These are phyloP conservation scores for Heliconius aoede DNA, from an alignment of 2,888 invertebrate genomes.

Conservation along the genomic window DNA sequence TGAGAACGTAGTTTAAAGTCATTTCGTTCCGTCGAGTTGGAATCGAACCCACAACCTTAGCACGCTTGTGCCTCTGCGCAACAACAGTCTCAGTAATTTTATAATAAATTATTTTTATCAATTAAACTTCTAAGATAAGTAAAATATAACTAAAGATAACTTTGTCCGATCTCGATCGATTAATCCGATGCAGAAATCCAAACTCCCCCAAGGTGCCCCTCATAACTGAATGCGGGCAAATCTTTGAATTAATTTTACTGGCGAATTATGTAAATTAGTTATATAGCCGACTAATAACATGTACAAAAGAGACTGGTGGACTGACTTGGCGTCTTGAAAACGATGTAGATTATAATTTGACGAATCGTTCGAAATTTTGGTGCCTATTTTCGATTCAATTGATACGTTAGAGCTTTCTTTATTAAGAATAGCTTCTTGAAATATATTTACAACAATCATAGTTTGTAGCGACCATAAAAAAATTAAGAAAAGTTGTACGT, in stretches of 20 bases:
- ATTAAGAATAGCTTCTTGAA: no score
- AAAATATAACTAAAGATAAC: not conserved
- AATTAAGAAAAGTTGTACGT: no score
- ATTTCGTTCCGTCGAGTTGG: no score
- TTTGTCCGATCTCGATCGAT: conserved; percentile 59
- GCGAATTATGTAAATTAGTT: conserved; percentile 83
- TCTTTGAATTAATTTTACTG: conserved; percentile 85
- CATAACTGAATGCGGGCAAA: conserved; percentile 80
- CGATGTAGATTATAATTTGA: conserved; percentile 56
- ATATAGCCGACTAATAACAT: conserved; percentile 83
- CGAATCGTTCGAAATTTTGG: not conserved
- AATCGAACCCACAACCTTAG: no score
- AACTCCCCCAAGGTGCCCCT: conserved; percentile 60
- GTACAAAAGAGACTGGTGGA: conserved; percentile 83
- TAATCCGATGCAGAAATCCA: conserved; percentile 77
- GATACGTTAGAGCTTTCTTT: no score
- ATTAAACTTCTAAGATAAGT: not conserved
- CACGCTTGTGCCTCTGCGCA: no score
- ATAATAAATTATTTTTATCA: not conserved
- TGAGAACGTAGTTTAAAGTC: no score
- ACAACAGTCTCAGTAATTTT: no score
- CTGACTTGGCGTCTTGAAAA: conserved; percentile 62
- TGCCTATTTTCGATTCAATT: not conserved
- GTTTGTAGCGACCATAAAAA: no score
- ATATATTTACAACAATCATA: no score